These are phyloP conservation scores for Gisinianus flammeolus DNA, from an alignment of 2,888 invertebrate species.

Conservation along the genomic window DNA sequence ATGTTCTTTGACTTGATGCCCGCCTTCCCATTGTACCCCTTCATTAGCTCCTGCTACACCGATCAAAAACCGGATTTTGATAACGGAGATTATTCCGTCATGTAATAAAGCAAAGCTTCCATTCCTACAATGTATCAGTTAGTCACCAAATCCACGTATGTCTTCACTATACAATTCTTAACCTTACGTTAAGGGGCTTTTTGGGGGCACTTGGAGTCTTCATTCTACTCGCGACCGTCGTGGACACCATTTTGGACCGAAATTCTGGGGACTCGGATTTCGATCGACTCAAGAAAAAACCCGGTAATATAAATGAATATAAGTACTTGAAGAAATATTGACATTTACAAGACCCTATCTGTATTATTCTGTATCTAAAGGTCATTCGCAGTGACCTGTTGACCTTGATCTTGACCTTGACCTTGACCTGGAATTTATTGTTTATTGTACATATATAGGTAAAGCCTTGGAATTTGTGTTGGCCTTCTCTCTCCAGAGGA, in stretches of 20 bases:
- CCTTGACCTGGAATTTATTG: no score
- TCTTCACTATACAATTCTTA: not conserved
- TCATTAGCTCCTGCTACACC: not conserved
- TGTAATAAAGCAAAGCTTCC: slow-evolving; percentile 11
- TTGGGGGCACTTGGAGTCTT: slow-evolving; percentile 7
- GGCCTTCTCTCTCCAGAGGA: slow-evolving; percentile 15
- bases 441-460: no score
- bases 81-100: slow-evolving; percentile 9
- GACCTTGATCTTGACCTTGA: no score
- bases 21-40: not conserved
- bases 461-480: not conserved
- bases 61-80: slow-evolving; percentile 22
- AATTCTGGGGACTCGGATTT: not conserved
- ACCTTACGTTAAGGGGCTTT: slow-evolving; percentile 12
- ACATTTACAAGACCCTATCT: no score
- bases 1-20: not conserved
- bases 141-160: not conserved
- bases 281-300: not conserved
- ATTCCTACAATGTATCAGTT: not conserved
- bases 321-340: no score
- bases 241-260: not conserved
- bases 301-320: not conserved
- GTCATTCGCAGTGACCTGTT: no score
- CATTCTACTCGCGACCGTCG: slow-evolving; percentile 4
- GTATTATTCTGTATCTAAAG: no score